phyloP scores from a whole-genome alignment of 2,888 invertebrate species.

The Drosophila acutilabella region DNA sequence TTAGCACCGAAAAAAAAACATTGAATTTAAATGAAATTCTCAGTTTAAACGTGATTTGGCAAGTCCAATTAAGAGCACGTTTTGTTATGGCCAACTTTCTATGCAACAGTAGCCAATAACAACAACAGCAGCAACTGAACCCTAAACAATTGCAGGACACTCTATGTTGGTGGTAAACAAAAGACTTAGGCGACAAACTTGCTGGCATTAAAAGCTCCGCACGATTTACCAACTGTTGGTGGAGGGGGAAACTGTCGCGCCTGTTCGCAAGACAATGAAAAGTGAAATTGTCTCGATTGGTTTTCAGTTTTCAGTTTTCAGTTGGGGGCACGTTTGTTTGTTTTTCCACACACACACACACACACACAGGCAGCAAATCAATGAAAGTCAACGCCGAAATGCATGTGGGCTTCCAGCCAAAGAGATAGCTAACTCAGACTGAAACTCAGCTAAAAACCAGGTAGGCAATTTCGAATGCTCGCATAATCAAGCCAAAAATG shows the following conservation, averaged over 20 bases:
- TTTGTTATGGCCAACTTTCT: slow-evolving; percentile 32
- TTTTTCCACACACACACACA: slow-evolving; percentile 30
- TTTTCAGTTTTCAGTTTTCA: slow-evolving; percentile 60
- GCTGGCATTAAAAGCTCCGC: slow-evolving; percentile 25
- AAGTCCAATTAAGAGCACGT: slow-evolving; percentile 33
- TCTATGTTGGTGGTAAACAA: slow-evolving; percentile 32
- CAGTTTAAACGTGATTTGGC: slow-evolving; percentile 10
- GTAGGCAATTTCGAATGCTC: slow-evolving; percentile 63
- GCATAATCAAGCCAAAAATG: slow-evolving; percentile 74
- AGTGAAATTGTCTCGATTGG: slow-evolving; percentile 73
- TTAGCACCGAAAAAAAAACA: slow-evolving; percentile 9
- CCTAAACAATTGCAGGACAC: slow-evolving; percentile 40
- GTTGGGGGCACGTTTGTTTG: slow-evolving; percentile 55
- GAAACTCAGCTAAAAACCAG: slow-evolving; percentile 20
- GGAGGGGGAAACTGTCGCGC: slow-evolving; percentile 14
- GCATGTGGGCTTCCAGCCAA: slow-evolving; percentile 39
- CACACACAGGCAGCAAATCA: slow-evolving; percentile 58
- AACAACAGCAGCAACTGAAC: background rate
- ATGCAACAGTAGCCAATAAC: slow-evolving; percentile 8
- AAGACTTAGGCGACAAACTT: slow-evolving; percentile 57
- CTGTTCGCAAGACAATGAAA: slow-evolving; percentile 55
- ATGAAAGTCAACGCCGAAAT: slow-evolving; percentile 58
- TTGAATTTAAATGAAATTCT: slow-evolving; percentile 8
- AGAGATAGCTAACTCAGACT: slow-evolving; percentile 11
- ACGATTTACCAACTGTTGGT: slow-evolving; percentile 4